phyloP scores from a whole-genome alignment of 2,797 vertebrate genomes.

The Labroides dimidiatus region DNA sequence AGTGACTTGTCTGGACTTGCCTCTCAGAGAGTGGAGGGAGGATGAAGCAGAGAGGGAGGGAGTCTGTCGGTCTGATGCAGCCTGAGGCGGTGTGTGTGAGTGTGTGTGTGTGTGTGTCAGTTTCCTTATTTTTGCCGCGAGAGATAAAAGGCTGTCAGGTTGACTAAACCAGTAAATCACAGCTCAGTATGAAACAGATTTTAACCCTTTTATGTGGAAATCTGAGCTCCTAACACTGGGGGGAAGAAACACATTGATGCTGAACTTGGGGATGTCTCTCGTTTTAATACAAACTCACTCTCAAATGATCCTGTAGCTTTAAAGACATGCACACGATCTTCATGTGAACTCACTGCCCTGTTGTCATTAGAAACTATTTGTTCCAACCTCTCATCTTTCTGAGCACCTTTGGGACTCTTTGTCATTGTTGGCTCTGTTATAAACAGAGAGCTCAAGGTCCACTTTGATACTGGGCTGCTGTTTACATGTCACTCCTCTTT shows the following conservation, averaged over 20 bases:
- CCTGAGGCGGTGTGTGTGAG: conserved; percentile 22
- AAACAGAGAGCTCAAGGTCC: background rate
- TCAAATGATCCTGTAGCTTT: background rate
- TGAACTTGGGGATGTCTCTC: background rate
- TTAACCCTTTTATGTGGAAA: background rate
- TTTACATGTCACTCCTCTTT: background rate
- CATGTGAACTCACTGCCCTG: background rate
- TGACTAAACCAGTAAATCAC: conserved; percentile 19
- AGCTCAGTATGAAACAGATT: background rate
- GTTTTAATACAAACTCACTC: background rate
- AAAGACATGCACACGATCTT: background rate
- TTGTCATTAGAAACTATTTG: background rate
- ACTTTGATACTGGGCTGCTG: background rate
- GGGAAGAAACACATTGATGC: background rate
- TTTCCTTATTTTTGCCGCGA: conserved; percentile 19
- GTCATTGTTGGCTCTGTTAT: background rate
- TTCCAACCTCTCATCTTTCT: background rate
- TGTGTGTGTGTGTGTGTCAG: conserved; percentile 12
- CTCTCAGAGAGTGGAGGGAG: conserved; percentile 18
- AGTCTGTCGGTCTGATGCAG: conserved; percentile 27
- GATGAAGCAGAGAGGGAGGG: conserved; percentile 24
- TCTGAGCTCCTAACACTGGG: background rate
- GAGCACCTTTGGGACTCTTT: background rate
- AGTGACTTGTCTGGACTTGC: conserved; percentile 63
- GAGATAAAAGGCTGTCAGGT: conserved; percentile 22